Percentiles rank a stretch among this genome's conserved stretches.
Conservation (phyloP, 1,140 invertebrate genomes). For the Heliothis subflexa region DNA sequence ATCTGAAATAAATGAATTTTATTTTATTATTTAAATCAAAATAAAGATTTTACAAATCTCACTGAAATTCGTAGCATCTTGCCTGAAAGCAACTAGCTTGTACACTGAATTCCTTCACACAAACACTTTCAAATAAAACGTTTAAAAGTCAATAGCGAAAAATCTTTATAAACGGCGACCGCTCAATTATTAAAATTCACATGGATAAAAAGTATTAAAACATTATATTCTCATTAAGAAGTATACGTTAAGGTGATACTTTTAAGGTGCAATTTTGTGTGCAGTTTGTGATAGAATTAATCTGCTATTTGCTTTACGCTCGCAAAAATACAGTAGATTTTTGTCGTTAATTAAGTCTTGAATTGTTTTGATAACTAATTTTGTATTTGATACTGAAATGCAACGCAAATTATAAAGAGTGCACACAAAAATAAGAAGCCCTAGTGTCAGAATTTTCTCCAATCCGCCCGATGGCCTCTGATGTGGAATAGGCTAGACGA, state of each 20-base stretch:
- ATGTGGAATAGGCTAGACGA: no score
- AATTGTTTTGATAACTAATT: not conserved
- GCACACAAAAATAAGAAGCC: no score
- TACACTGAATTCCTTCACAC: not conserved
- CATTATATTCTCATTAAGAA: not conserved
- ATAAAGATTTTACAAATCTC: no score
- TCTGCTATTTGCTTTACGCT: conserved; percentile 1
- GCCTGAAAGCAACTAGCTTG: not conserved
- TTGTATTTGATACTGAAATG: not conserved
- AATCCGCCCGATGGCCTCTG: no score
- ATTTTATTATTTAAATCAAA: no score
- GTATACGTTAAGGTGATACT: not conserved
- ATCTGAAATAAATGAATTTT: no score
- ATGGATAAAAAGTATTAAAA: not conserved
- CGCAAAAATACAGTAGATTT: not conserved
- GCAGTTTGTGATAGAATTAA: not conserved
- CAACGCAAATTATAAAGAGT: no score
- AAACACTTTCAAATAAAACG: conserved; percentile 35
- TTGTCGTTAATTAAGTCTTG: not conserved
- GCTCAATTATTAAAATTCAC: conserved; percentile 38
- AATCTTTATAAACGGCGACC: conserved; percentile 49
- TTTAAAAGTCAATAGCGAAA: conserved; percentile 49
- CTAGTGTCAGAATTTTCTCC: no score
- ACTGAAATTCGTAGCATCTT: not conserved
- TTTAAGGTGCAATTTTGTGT: not conserved